Evolutionary conservation across 2,113 vertebrate genomes (phyloP).

Genomic region (Holacanthus passer): DNA sequence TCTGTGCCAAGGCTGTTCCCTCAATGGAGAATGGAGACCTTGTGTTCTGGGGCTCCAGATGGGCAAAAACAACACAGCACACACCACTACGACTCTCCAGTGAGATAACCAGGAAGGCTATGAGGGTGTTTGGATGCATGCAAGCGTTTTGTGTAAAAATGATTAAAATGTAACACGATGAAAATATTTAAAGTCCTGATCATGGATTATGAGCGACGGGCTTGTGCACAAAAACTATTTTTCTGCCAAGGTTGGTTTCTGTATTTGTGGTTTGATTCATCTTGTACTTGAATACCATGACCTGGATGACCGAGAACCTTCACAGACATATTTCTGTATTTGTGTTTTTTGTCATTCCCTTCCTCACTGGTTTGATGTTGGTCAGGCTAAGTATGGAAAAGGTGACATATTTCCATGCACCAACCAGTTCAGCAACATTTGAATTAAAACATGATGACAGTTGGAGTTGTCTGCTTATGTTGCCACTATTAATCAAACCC

Average conservation of each 20-base stretch:
- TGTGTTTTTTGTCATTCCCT: background rate
- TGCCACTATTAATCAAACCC: background rate
- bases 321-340: background rate
- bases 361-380: background rate
- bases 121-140: slow-evolving; percentile 13
- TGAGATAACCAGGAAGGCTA: slow-evolving; percentile 14
- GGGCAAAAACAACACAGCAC: slow-evolving; percentile 70
- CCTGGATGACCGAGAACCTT: no score
- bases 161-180: slow-evolving; percentile 18
- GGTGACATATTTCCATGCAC: background rate
- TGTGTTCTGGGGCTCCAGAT: slow-evolving; percentile 79
- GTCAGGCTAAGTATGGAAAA: background rate
- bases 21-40: slow-evolving; percentile 79
- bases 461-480: background rate
- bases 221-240: background rate
- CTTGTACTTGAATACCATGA: no score
- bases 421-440: no score
- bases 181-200: slow-evolving; percentile 7
- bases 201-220: background rate
- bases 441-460: background rate
- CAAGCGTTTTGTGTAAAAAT: background rate
- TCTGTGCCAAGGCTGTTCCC: slow-evolving; percentile 73
- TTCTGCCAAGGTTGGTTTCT: background rate
- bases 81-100: slow-evolving; percentile 48
- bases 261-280: background rate